Evolutionary conservation across 2,113 vertebrate genomes (phyloP).

Genomic region (Myotis brandtii): DNA sequence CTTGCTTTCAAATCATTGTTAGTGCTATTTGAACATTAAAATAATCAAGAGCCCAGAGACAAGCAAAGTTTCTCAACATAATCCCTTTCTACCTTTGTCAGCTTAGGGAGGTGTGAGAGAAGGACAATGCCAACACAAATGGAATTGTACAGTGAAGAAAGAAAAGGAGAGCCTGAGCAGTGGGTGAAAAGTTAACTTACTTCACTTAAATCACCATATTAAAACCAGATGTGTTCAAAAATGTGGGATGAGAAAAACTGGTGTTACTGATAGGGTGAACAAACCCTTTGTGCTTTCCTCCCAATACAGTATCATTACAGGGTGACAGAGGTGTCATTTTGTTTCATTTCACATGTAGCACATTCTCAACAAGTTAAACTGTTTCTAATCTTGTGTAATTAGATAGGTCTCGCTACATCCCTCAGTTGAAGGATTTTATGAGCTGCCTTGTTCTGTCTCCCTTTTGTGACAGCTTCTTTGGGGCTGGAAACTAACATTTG

Average conservation of each 20-base stretch:
- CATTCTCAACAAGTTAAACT: slow-evolving; percentile 78
- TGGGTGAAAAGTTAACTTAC: slow-evolving; percentile 71
- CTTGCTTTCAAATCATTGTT: slow-evolving; percentile 59
- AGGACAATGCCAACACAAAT: slow-evolving; percentile 45
- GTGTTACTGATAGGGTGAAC: slow-evolving; percentile 72
- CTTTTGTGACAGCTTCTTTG: slow-evolving; percentile 79
- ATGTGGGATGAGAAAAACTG: slow-evolving; percentile 71
- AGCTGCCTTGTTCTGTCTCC: slow-evolving; percentile 70
- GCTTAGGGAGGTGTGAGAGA: slow-evolving; percentile 31
- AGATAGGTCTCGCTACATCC: slow-evolving; percentile 78
- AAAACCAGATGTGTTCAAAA: slow-evolving; percentile 76
- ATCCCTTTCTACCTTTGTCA: background rate
- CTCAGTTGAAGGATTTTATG: slow-evolving; percentile 79
- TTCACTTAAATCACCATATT: slow-evolving; percentile 66
- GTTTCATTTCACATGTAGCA: slow-evolving; percentile 77
- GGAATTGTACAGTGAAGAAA: slow-evolving; percentile 40
- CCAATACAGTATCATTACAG: slow-evolving; percentile 69
- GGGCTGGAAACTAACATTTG: slow-evolving; percentile 78
- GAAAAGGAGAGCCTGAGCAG: slow-evolving; percentile 60
- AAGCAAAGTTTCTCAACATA: slow-evolving; percentile 51
- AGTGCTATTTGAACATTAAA: slow-evolving; percentile 64
- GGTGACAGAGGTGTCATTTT: slow-evolving; percentile 69
- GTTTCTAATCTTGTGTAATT: slow-evolving; percentile 81
- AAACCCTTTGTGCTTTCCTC: slow-evolving; percentile 74
- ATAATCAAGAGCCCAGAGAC: slow-evolving; percentile 56